Evolutionary conservation across 2,797 vertebrate genomes (phyloP).

Genomic region (Poliocrania exsul): DNA sequence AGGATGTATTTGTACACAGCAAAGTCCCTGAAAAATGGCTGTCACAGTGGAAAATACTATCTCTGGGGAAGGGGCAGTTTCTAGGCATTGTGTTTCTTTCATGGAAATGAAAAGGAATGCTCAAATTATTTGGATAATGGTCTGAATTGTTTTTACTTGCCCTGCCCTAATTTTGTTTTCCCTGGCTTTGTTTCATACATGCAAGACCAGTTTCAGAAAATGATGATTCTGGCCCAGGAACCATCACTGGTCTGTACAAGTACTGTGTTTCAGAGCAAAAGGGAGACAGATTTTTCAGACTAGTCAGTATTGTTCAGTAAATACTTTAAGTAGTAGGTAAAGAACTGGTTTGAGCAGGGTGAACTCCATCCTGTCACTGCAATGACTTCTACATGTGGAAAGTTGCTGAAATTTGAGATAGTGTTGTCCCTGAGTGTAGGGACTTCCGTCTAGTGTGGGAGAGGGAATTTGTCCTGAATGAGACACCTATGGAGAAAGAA

Average conservation of each 20-base stretch:
- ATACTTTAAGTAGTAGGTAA: background rate
- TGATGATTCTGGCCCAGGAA: background rate
- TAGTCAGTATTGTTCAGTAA: background rate
- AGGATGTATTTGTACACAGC: slow-evolving; percentile 2
- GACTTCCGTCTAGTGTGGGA: background rate
- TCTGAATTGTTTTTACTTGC: background rate
- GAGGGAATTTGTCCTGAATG: background rate
- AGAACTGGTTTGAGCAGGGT: background rate
- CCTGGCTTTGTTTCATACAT: background rate
- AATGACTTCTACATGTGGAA: background rate
- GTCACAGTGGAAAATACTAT: background rate
- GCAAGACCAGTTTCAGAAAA: background rate
- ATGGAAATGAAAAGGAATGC: background rate
- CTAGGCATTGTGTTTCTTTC: background rate
- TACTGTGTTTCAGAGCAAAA: background rate
- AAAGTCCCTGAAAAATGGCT: slow-evolving; percentile 41
- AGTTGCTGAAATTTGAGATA: background rate
- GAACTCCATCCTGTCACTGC: background rate
- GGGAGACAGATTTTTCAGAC: background rate
- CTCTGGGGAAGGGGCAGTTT: background rate
- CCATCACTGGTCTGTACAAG: background rate
- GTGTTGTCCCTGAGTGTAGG: background rate
- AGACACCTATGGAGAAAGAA: background rate
- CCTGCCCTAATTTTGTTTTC: background rate
- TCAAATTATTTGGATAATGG: background rate